Conservation (phyloP, 1,140 invertebrate species). For the Drosophila biarmipes region DNA sequence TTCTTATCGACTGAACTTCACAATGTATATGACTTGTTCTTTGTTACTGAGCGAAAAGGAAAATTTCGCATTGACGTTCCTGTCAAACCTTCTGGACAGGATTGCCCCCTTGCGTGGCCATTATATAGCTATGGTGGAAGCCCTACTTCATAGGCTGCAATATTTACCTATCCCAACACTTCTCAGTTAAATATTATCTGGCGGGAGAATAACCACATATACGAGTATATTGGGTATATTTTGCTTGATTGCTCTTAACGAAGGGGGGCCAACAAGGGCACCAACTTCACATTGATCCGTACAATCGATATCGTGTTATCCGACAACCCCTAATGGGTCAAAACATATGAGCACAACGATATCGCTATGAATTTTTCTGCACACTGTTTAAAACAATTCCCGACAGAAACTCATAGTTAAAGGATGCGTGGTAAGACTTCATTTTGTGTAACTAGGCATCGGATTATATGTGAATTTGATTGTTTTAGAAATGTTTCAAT, state of each 20-base stretch:
- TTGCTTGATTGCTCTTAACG: conserved; percentile 1
- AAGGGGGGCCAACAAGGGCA: no score
- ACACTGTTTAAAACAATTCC: no score
- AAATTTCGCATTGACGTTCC: not conserved
- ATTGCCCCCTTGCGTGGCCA: not conserved
- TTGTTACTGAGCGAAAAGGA: not conserved
- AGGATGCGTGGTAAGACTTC: no score
- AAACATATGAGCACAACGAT: no score
- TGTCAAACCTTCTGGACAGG: not conserved
- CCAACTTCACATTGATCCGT: no score
- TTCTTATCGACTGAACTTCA: not conserved
- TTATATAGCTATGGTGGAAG: not conserved
- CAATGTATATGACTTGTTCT: not conserved
- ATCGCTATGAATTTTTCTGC: no score
- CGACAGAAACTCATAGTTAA: no score
- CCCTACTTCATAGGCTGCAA: not conserved
- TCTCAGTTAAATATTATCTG: conserved; percentile 11
- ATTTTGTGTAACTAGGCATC: no score
- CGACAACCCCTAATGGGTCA: no score
- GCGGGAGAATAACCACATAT: not conserved
- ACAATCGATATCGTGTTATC: no score
- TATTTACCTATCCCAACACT: conserved; percentile 16
- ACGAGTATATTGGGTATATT: not conserved
- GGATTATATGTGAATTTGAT: no score
- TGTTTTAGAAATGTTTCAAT: no score